Conservation (phyloP, 2,888 invertebrate genomes). For the Craniophora ligustri region DNA sequence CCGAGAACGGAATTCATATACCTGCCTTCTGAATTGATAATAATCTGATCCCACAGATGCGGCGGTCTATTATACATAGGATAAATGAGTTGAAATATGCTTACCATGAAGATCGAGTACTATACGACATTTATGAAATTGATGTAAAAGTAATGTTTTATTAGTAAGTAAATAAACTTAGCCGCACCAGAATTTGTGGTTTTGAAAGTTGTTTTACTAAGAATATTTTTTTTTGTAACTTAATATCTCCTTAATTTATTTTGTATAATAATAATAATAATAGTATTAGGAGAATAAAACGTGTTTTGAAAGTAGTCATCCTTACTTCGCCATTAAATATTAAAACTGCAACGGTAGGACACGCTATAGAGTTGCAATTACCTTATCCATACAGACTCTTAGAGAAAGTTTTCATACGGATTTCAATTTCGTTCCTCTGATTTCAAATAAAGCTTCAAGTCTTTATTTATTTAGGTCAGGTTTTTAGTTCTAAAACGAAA, state of each 20-base stretch:
- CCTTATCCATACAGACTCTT: background rate
- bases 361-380: background rate
- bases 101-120: no score
- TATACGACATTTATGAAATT: no score
- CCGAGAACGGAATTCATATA: background rate
- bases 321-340: no score
- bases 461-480: slow-evolving; percentile 11
- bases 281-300: no score
- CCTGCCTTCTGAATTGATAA: background rate
- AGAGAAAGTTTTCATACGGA: background rate
- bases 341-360: no score
- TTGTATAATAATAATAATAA: no score
- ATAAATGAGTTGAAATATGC: no score
- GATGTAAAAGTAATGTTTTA: no score
- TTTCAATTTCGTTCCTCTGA: slow-evolving; percentile 6
- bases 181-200: background rate
- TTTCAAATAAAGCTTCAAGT: slow-evolving; percentile 6
- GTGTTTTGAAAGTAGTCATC: no score
- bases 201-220: background rate
- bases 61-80: background rate
- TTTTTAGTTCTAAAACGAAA: slow-evolving; percentile 5
- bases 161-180: no score
- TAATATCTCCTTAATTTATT: no score
- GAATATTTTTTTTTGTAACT: background rate
- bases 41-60: background rate